Conservation (phyloP, 2,113 vertebrate genomes). For the Halichoeres trimaculatus region DNA sequence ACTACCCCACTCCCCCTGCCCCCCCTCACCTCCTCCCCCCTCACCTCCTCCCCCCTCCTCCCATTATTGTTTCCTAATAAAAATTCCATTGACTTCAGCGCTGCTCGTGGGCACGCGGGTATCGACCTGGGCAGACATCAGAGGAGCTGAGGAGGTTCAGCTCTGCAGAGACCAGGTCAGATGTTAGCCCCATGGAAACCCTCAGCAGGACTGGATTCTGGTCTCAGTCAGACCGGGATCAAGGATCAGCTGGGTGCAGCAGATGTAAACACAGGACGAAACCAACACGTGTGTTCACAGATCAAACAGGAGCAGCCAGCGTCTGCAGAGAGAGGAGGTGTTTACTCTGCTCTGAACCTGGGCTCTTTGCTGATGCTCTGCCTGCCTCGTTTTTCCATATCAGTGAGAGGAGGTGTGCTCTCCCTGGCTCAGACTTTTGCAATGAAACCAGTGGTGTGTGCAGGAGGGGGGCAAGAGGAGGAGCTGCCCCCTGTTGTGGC, state of each 20-base stretch:
- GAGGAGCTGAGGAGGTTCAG: constrained; percentile 58
- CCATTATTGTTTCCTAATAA: constrained; percentile 78
- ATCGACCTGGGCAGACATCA: constrained; percentile 68
- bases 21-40: constrained; percentile 50
- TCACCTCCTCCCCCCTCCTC: constrained; percentile 31
- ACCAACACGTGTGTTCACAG: no score
- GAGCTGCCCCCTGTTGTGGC: no score
- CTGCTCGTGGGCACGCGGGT: constrained; percentile 64
- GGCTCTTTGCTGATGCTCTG: no score
- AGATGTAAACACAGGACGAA: no score
- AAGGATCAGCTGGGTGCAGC: neutral
- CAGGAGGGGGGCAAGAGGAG: no score
- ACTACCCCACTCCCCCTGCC: constrained; percentile 74
- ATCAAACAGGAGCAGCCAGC: no score
- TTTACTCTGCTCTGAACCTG: no score
- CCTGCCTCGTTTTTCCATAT: no score
- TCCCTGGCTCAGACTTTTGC: no score
- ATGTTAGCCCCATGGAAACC: constrained; percentile 17
- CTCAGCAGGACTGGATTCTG: constrained; percentile 25
- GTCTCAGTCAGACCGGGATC: constrained; percentile 7
- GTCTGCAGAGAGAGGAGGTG: no score
- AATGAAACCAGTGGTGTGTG: no score
- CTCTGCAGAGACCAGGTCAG: constrained; percentile 47
- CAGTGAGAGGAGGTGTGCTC: no score
- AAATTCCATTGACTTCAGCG: constrained; percentile 76